phyloP scores from a whole-genome alignment of 2,888 invertebrate genomes.

The Ptychoptera contaminata region DNA sequence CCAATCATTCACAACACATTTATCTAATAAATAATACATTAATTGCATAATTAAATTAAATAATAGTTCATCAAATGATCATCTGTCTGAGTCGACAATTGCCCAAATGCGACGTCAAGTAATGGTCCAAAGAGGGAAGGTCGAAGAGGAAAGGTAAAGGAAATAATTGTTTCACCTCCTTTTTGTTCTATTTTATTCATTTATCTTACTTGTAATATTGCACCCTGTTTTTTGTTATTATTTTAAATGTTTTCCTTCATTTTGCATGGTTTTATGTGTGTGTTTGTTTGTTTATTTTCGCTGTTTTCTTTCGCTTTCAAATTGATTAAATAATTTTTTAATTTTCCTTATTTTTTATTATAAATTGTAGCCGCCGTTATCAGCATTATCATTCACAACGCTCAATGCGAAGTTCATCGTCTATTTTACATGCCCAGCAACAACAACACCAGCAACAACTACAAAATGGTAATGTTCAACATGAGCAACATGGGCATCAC shows the following conservation, averaged over 20 bases:
- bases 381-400: conserved; percentile 50
- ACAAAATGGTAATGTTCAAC: neutral
- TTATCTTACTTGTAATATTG: neutral
- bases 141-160: conserved; percentile 63
- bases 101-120: conserved; percentile 68
- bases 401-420: conserved; percentile 27
- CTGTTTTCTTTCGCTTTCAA: conserved; percentile 8
- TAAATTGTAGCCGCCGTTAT: conserved; percentile 40
- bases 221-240: neutral
- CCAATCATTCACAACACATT: no score
- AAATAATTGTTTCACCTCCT: conserved; percentile 7
- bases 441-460: neutral
- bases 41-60: conserved; percentile 1
- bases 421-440: conserved; percentile 12
- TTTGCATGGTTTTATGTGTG: neutral
- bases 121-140: conserved; percentile 61
- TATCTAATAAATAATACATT: no score
- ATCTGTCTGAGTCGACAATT: conserved; percentile 64
- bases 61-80: conserved; percentile 34
- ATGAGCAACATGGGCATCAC: conserved; percentile 12
- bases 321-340: neutral
- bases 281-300: conserved; percentile 1
- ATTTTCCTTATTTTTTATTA: neutral
- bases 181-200: neutral
- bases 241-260: neutral